Evolutionary conservation across 1,140 invertebrate genomes (phyloP).

Genomic region (Drosophila tsacasi): DNA sequence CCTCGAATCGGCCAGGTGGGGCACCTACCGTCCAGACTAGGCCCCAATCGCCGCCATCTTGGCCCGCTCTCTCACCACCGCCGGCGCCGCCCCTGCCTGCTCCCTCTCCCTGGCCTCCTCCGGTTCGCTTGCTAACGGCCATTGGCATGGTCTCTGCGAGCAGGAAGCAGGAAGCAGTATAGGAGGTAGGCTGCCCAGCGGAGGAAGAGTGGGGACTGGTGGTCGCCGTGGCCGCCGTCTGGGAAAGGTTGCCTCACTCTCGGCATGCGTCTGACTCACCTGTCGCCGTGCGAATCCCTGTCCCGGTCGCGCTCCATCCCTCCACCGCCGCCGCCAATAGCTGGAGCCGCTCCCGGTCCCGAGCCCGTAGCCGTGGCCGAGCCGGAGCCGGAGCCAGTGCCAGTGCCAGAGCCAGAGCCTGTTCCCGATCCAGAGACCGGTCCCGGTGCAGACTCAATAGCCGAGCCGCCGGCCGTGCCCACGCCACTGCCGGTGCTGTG

Average conservation of each 20-base stretch:
- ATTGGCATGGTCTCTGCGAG: constrained; percentile 63
- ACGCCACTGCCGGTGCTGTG: background rate
- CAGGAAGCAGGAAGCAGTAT: background rate
- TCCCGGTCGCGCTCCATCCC: constrained; percentile 52
- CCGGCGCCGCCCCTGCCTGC: background rate
- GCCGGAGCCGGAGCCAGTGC: background rate
- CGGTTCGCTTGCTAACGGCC: constrained; percentile 77
- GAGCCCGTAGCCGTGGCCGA: background rate
- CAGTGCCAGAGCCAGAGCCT: background rate
- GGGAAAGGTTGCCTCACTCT: constrained; percentile 1
- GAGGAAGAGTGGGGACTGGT: background rate
- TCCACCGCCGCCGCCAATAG: background rate
- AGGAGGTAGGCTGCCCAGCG: background rate
- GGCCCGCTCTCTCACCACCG: constrained; percentile 14
- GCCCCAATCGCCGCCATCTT: constrained; percentile 1
- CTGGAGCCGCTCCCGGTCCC: background rate
- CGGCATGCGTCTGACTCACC: constrained; percentile 54
- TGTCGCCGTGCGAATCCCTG: constrained; percentile 61
- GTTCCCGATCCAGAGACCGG: background rate
- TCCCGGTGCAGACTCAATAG: background rate
- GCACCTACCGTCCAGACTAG: constrained; percentile 2
- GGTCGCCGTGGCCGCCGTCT: constrained; percentile 3
- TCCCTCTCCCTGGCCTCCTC: background rate
- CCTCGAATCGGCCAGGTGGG: constrained; percentile 5
- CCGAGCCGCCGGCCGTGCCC: background rate